Evolutionary conservation across 2,797 vertebrate species (phyloP).

Genomic region (Sternarchorhynchus goeldii): DNA sequence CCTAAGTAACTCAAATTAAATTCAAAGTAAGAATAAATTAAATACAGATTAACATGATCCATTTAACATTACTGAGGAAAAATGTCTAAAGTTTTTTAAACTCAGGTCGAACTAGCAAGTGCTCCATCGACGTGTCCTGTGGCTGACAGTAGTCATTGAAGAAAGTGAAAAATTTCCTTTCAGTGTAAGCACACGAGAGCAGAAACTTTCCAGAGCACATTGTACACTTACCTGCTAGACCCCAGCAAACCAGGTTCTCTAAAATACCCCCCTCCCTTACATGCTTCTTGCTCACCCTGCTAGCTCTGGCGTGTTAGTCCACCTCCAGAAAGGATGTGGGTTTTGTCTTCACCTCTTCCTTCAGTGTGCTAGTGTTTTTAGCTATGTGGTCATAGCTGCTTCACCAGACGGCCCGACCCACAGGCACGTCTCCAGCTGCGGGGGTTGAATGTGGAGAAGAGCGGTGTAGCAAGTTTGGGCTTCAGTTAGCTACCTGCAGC

Average conservation of each 20-base stretch:
- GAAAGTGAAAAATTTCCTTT: too few relatives aligned
- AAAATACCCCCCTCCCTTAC: not conserved
- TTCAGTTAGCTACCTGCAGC: constrained; percentile 22
- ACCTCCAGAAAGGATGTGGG: constrained; percentile 45
- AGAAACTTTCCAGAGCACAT: too few relatives aligned
- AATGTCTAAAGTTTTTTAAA: not conserved
- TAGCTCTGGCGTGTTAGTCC: not conserved
- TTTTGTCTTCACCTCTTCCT: not conserved
- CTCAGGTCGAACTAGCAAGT: not conserved
- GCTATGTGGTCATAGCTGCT: not conserved
- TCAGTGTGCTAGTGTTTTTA: not conserved
- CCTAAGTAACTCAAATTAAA: not conserved
- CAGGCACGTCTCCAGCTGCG: not conserved
- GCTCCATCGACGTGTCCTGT: not conserved
- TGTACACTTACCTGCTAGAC: not conserved
- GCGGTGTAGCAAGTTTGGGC: constrained; percentile 7
- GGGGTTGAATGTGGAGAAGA: constrained; percentile 11
- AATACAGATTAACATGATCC: not conserved
- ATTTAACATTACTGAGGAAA: constrained; percentile 3
- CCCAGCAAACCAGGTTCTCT: constrained; percentile 14
- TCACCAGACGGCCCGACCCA: constrained; percentile 27
- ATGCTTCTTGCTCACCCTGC: constrained; percentile 30
- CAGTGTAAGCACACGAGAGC: too few relatives aligned
- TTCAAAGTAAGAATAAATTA: constrained; percentile 9
- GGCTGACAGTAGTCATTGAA: too few relatives aligned